Evolutionary conservation across 2,797 vertebrate species (phyloP).

Genomic region (Enteromius trimaculatus): DNA sequence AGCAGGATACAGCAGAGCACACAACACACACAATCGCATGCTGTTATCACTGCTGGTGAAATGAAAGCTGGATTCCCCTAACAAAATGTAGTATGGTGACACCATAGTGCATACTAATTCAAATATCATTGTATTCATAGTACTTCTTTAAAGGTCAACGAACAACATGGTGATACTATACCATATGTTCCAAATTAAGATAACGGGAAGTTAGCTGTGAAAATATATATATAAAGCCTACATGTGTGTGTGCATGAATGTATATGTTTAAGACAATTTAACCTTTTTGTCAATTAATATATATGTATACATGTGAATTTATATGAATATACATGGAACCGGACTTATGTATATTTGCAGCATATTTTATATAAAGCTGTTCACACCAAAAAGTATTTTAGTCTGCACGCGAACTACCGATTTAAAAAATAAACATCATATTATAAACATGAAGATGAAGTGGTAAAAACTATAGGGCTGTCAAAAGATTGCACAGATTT

Average conservation of each 20-base stretch:
- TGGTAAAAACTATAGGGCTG: background rate
- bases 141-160: background rate
- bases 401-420: background rate
- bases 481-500: background rate
- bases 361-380: background rate
- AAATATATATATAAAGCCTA: too few species aligned
- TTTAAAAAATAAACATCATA: background rate
- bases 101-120: background rate
- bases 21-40: constrained; percentile 21
- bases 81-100: background rate
- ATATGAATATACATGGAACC: too few species aligned
- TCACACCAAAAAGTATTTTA: background rate
- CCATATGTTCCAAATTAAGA: background rate
- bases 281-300: too few species aligned
- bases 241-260: too few species aligned
- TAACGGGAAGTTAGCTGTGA: too few species aligned
- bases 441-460: background rate
- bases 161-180: background rate
- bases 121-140: background rate
- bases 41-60: constrained; percentile 6
- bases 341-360: too few species aligned
- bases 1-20: background rate
- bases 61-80: constrained; percentile 7
- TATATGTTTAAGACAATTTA: too few species aligned
- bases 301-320: too few species aligned